phyloP scores from a whole-genome alignment of 1,140 invertebrate species.

The Papilio machaon region DNA sequence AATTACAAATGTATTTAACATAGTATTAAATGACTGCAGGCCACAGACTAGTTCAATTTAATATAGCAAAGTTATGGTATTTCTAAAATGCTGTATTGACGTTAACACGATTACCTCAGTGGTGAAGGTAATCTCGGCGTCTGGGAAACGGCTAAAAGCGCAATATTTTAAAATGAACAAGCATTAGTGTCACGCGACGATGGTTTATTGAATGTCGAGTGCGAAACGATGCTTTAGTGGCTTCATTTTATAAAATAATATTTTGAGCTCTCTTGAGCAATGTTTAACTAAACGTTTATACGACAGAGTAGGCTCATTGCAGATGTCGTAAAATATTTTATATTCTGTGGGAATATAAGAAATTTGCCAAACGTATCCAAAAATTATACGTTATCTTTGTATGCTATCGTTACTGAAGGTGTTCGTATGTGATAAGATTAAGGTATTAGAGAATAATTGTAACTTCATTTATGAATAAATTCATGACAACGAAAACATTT shows the following conservation, averaged over 20 bases:
- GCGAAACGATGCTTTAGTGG: constrained; percentile 49
- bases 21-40: background rate
- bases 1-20: background rate
- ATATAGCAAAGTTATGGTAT: constrained; percentile 16
- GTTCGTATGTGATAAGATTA: too few species aligned
- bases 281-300: constrained; percentile 8
- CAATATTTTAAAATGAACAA: constrained; percentile 61
- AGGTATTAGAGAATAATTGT: too few species aligned
- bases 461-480: too few species aligned
- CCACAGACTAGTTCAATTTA: background rate
- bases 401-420: too few species aligned
- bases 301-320: background rate
- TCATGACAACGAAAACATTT: too few species aligned
- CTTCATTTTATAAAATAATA: constrained; percentile 58
- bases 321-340: background rate
- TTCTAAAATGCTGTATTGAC: constrained; percentile 30
- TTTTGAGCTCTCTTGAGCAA: constrained; percentile 32
- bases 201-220: constrained; percentile 62
- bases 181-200: constrained; percentile 57
- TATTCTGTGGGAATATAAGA: background rate
- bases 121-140: constrained; percentile 33
- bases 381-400: background rate
- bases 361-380: background rate
- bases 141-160: constrained; percentile 45
- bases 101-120: constrained; percentile 30